Percentiles rank a stretch among this genome's conserved stretches.
Conservation (phyloP, 2,888 invertebrate genomes). For the Nesidiocoris tenuis region DNA sequence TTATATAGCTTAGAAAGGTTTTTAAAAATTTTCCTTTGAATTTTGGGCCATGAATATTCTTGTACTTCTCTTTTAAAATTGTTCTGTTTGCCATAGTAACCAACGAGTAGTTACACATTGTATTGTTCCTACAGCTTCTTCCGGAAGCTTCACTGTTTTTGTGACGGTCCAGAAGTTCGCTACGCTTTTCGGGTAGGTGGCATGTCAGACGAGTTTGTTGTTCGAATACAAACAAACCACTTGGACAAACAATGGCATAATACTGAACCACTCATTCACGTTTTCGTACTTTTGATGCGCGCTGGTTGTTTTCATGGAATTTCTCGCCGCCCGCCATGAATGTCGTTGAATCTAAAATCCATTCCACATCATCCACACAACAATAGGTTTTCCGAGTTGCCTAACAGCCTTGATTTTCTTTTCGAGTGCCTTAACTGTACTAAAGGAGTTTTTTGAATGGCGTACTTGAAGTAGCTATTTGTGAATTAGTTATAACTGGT, state of each 20-base stretch:
- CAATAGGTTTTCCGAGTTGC: neutral
- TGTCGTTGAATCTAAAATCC: neutral
- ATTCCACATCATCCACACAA: neutral
- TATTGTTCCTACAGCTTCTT: slow-evolving; percentile 31
- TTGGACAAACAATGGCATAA: neutral
- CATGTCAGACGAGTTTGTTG: slow-evolving; percentile 8
- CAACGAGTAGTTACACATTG: neutral
- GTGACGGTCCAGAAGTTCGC: slow-evolving; percentile 25
- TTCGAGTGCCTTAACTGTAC: no score
- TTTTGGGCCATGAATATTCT: no score
- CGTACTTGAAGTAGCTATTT: no score
- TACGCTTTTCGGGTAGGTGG: slow-evolving; percentile 33
- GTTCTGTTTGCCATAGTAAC: slow-evolving; percentile 1
- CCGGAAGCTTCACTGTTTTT: slow-evolving; percentile 24
- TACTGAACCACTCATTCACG: neutral
- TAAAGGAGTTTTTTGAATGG: no score
- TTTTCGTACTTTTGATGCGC: neutral
- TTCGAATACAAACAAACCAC: neutral
- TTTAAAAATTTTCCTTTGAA: no score
- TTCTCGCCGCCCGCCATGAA: neutral
- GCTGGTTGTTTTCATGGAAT: neutral
- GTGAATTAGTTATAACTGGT: no score
- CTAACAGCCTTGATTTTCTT: neutral
- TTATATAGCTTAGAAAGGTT: no score
- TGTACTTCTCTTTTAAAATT: neutral